Base-by-base conservation (phyloP, 2,888 invertebrate genomes). In the Macrophya annulata region DNA sequence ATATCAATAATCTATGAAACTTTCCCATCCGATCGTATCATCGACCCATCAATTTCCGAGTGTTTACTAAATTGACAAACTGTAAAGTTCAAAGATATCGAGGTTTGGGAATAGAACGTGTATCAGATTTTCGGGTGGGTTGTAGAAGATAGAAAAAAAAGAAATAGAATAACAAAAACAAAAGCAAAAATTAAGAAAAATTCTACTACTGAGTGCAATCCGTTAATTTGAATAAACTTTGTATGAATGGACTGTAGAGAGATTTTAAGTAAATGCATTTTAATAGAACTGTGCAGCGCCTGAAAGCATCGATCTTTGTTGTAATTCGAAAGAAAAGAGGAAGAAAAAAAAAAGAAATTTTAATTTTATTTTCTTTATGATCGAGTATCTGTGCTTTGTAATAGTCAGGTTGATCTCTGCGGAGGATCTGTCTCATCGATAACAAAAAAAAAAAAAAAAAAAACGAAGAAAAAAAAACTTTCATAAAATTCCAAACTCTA, bases 401-500 rank as follows among this genome's bases (percentile, higher is more conserved):
- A 77, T 25, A 48, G 51, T 77, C 31, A 17, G 37, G 76, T 77
- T n/a, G 76, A 77, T 77, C 76, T 77, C 31, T 79, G 17, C 48
- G 59, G 59, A 79, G 21, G 79, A 48, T 79, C 31, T 62, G 17
- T 59, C 43, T 62, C 79, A 43, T 79, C 21, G 62, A 68, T 17
- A 37, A 37, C 6, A 6, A 68, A 25, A 68, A 17, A 37, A 37
- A 68, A 15, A 17, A 68, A 37, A 37, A 68, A 12, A 17, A 55
- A 55, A 17, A 68, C 17, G 15, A 68, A 12, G 17, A 55, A 55
- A 55, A 51, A 12, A 77, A 77, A 40, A 79, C 43, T 62, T 62
- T 79, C 79, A 79, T 62, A 21, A 62, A 79, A 79, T 79, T 79
- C 79, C 79, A 79, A 77, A 43, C 48, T 15, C 12, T 51, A 51